Conservation (phyloP, 2,113 vertebrate genomes). For the Hydropotes inermis region DNA sequence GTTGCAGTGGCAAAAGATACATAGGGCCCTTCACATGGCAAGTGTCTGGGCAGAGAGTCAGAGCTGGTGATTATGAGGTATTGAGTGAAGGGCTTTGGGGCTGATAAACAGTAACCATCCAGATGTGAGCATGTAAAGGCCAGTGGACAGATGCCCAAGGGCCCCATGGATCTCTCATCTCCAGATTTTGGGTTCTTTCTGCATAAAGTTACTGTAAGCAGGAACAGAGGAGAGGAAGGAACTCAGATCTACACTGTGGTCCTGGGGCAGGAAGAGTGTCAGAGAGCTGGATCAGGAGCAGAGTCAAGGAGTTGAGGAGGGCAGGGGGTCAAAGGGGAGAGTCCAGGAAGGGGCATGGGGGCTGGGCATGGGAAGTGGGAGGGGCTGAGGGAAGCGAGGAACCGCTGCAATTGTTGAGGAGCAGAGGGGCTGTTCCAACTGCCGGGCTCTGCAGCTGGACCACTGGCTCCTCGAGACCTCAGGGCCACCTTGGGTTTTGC, state of each 20-base stretch:
- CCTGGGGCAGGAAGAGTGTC: neutral
- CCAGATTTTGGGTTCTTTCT: neutral
- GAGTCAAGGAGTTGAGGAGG: neutral
- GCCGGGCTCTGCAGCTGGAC: neutral
- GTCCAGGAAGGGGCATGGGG: neutral
- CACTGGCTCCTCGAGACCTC: neutral
- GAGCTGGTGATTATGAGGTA: neutral
- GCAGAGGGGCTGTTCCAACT: neutral
- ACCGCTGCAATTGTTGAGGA: no score
- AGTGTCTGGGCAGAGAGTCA: neutral
- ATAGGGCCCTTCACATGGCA: neutral
- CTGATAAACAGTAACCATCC: neutral
- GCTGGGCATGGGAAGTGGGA: fast-evolving
- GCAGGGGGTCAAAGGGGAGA: neutral
- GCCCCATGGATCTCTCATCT: neutral
- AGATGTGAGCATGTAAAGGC: neutral
- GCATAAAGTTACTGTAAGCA: neutral
- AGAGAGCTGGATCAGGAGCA: neutral
- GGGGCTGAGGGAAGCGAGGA: neutral
- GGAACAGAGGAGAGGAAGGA: neutral
- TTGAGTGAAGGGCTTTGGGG: neutral
- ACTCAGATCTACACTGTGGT: neutral
- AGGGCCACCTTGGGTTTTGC: neutral
- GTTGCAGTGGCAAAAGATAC: neutral
- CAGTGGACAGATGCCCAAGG: neutral